A percentile compares a stretch with the other conserved stretches of the same genome.
Evolutionary conservation across 2,113 vertebrate species (phyloP).

Genomic region (Peromyscus californicus): DNA sequence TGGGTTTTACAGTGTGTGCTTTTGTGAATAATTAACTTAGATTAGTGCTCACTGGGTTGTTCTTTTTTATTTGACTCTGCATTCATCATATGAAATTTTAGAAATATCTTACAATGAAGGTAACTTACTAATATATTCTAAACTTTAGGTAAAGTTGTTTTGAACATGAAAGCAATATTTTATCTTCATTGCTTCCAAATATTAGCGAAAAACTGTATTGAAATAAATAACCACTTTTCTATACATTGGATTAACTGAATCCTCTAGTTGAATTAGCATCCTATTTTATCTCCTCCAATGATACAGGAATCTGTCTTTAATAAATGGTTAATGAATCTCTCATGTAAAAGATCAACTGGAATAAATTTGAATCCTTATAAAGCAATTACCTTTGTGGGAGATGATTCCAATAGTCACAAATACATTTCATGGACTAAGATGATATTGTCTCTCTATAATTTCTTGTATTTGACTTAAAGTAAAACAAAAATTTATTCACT

Average conservation of each 20-base stretch:
- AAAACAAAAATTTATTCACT: neutral
- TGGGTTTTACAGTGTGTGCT: neutral
- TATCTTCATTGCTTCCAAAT: neutral
- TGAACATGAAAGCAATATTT: neutral
- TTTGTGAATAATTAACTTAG: neutral
- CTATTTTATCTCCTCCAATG: neutral
- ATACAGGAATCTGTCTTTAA: neutral
- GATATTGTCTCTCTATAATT: neutral
- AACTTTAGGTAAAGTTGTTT: neutral
- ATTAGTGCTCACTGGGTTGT: neutral
- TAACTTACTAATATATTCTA: neutral
- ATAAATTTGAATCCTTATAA: neutral
- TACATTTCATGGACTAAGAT: neutral
- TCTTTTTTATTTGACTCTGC: neutral
- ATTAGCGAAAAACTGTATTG: neutral
- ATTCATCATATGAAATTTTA: neutral
- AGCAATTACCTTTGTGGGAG: neutral
- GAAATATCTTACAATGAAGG: neutral
- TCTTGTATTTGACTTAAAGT: neutral
- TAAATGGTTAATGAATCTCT: neutral
- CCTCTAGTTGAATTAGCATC: neutral
- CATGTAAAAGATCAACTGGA: neutral
- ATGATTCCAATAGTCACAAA: neutral
- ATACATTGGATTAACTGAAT: neutral
- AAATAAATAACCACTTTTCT: neutral